Evolutionary conservation across 2,797 vertebrate species (phyloP).

Genomic region (Artibeus lituratus): DNA sequence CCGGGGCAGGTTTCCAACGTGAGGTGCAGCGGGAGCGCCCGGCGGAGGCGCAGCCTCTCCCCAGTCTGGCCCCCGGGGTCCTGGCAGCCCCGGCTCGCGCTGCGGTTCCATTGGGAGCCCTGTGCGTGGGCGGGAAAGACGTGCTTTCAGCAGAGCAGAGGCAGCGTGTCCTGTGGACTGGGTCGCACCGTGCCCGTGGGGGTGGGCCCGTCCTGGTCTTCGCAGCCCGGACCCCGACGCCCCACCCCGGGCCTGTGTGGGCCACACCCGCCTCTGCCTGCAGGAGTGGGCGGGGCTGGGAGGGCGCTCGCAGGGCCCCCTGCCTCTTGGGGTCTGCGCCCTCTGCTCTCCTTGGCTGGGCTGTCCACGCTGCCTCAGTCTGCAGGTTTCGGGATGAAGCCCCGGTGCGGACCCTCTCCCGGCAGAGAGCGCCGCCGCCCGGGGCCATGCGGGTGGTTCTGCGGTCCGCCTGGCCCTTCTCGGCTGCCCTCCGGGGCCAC

Average conservation of each 20-base stretch:
- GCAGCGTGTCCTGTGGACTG: accelerated
- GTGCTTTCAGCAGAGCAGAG: background rate
- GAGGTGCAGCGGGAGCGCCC: accelerated
- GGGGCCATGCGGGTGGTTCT: background rate
- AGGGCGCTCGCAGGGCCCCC: background rate
- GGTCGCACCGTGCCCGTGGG: accelerated
- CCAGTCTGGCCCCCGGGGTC: accelerated
- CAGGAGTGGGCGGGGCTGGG: background rate
- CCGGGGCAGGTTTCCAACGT: accelerated
- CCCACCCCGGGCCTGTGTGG: accelerated
- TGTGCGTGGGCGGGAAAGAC: accelerated
- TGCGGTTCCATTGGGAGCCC: accelerated
- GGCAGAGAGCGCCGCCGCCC: background rate
- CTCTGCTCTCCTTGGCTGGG: background rate
- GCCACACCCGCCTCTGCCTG: background rate
- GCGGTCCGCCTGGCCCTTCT: background rate
- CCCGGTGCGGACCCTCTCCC: background rate
- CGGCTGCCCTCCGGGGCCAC: background rate
- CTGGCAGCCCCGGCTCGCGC: accelerated
- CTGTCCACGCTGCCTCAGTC: background rate
- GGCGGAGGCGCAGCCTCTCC: accelerated
- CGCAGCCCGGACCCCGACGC: accelerated
- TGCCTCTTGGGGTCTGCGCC: accelerated
- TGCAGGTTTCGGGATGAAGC: background rate
- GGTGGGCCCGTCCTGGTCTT: accelerated